phyloP scores from a whole-genome alignment of 2,113 vertebrate genomes.

The Dipodomys stephensi region DNA sequence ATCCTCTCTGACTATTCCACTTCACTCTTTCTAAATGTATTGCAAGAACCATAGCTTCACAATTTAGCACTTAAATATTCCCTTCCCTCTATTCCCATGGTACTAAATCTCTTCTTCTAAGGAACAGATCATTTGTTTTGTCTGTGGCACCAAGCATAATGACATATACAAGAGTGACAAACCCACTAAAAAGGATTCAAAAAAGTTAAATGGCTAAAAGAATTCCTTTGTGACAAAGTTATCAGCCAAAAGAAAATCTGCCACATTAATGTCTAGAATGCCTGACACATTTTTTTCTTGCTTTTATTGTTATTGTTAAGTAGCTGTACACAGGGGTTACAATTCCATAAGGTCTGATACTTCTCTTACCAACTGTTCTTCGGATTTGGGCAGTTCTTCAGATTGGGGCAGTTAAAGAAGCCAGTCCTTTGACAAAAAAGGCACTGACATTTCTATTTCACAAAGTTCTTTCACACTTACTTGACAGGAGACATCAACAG shows the following conservation, averaged over 20 bases:
- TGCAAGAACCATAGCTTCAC: neutral
- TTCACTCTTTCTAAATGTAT: neutral
- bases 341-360: neutral
- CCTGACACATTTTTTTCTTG: too few relatives aligned
- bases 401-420: neutral
- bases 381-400: neutral
- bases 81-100: neutral
- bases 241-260: conserved; percentile 21
- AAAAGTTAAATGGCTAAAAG: neutral
- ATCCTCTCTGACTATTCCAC: neutral
- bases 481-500: conserved; percentile 95
- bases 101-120: conserved; percentile 35
- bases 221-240: neutral
- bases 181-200: neutral
- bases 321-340: too few relatives aligned
- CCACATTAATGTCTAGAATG: conserved; percentile 2
- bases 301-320: too few relatives aligned
- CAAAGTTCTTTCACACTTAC: conserved; percentile 84
- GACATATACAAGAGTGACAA: neutral
- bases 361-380: neutral
- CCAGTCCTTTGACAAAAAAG: neutral
- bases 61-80: neutral
- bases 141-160: conserved; percentile 13
- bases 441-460: conserved; percentile 9
- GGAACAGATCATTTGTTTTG: neutral